Conservation (phyloP, 1,140 invertebrate genomes). For the Eriosoma lanigerum region DNA sequence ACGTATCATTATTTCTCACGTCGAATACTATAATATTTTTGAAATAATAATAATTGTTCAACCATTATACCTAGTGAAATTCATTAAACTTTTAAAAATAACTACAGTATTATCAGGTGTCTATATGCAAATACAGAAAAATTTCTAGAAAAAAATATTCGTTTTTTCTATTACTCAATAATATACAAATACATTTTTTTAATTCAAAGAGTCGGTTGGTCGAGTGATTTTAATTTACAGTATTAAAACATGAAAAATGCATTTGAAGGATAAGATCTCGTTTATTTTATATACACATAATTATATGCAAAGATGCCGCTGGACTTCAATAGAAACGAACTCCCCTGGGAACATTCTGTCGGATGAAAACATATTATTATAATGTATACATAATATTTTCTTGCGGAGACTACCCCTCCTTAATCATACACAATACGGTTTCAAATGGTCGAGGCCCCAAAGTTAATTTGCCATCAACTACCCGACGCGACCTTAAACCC, state of each 20-base stretch:
- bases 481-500: neutral
- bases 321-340: neutral
- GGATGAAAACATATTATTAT: neutral
- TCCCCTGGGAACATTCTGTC: neutral
- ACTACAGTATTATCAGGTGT: too few species aligned
- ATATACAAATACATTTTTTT: too few species aligned
- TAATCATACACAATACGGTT: neutral
- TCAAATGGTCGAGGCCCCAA: neutral
- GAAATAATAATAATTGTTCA: too few species aligned
- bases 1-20: too few species aligned
- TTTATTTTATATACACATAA: neutral
- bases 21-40: too few species aligned
- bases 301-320: neutral
- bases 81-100: too few species aligned
- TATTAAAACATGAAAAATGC: neutral
- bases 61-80: too few species aligned
- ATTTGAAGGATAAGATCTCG: neutral
- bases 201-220: neutral
- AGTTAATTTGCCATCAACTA: neutral
- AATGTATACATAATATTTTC: neutral
- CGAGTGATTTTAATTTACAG: neutral
- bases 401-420: neutral
- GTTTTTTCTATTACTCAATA: too few species aligned
- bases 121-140: too few species aligned
- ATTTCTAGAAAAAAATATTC: too few species aligned